A percentile compares a stretch with the other conserved stretches of the same genome.
These are phyloP conservation scores for Aelia acuminata DNA, from an alignment of 2,888 invertebrate species.

Conservation along the genomic window DNA sequence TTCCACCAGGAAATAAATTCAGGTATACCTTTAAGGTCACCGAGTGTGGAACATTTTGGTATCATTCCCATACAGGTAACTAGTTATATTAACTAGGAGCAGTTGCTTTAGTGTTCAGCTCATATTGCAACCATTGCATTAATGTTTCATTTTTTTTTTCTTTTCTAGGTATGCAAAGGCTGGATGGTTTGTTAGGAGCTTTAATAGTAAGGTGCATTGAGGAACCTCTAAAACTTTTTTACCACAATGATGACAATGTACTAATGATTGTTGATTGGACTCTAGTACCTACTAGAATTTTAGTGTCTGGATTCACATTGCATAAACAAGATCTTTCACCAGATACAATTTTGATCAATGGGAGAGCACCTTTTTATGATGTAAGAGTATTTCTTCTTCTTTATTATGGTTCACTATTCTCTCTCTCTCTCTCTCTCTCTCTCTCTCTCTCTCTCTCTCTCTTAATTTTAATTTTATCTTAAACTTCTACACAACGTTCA, in stretches of 20 bases:
- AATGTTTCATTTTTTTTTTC: neutral
- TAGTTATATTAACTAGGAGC: neutral
- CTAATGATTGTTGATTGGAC: neutral
- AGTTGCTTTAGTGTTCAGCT: neutral
- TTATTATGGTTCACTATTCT: too few species aligned
- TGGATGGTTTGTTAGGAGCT: neutral
- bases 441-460: too few species aligned
- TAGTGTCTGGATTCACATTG: neutral
- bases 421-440: too few species aligned
- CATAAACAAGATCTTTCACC: neutral
- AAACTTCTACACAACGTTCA: too few species aligned
- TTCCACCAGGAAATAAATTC: slow-evolving; percentile 19
- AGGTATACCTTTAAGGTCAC: neutral
- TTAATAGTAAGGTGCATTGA: neutral
- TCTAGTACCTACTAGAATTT: neutral
- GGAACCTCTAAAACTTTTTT: neutral
- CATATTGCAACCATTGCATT: neutral
- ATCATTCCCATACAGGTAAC: slow-evolving; percentile 31
- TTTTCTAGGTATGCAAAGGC: neutral
- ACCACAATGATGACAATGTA: neutral
- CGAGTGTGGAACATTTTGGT: slow-evolving; percentile 23
- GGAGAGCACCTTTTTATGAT: slow-evolving; percentile 1
- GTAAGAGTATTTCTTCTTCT: neutral
- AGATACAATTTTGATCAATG: neutral
- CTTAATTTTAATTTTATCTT: too few species aligned